Percentiles rank a stretch among this genome's conserved stretches.
These are phyloP conservation scores for crab-eating macaque (Macaca fascicularis) DNA, from an alignment of 2,113 vertebrate genomes.

Conservation along the genomic window DNA sequence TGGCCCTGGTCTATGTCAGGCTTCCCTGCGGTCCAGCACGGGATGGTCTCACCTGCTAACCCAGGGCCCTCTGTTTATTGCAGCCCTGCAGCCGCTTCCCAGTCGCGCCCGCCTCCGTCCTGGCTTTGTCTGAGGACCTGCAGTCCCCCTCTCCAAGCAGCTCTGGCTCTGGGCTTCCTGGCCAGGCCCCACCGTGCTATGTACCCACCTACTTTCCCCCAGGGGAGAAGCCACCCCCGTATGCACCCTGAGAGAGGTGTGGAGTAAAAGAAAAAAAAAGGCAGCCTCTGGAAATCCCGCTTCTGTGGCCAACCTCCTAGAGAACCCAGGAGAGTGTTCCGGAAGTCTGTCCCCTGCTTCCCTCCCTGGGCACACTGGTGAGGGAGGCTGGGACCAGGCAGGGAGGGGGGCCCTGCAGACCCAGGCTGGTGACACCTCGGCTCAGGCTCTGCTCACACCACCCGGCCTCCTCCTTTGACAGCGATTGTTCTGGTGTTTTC, in stretches of 20 bases:
- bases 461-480: neutral
- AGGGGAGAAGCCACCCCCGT: conserved; percentile 95
- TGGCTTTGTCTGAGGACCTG: conserved; percentile 86
- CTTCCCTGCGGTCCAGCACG: neutral
- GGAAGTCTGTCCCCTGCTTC: rapidly evolving
- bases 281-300: conserved; percentile 38
- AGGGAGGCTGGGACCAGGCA: neutral
- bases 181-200: conserved; percentile 87
- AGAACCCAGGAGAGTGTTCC: neutral
- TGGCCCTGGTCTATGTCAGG: no score
- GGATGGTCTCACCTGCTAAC: neutral
- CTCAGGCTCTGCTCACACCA: neutral
- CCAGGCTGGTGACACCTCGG: neutral
- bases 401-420: neutral
- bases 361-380: neutral
- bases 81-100: conserved; percentile 83
- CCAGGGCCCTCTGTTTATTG: conserved; percentile 71
- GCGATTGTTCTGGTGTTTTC: neutral
- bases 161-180: conserved; percentile 85
- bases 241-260: conserved; percentile 85
- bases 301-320: neutral
- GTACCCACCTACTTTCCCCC: conserved; percentile 83
- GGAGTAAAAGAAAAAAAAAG: neutral
- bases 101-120: conserved; percentile 85
- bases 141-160: conserved; percentile 86